Percentiles rank a stretch among this genome's conserved stretches.
phyloP scores from a whole-genome alignment of 2,113 vertebrate species.

The Rhabdornis inornatus region DNA sequence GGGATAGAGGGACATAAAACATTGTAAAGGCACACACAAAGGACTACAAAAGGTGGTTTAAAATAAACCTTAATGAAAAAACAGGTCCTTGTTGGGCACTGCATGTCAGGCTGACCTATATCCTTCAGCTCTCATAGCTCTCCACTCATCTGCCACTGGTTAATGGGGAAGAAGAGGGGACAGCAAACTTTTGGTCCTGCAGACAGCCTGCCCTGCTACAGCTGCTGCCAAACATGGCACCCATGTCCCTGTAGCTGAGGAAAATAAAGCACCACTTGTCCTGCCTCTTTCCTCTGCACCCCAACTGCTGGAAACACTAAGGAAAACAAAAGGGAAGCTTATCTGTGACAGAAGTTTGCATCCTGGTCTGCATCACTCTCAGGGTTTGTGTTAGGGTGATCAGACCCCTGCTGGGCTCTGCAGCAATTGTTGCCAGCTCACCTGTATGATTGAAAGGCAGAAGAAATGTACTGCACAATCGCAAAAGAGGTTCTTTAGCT shows the following conservation, averaged over 20 bases:
- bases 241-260: rapidly evolving
- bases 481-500: not conserved
- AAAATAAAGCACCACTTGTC: not conserved
- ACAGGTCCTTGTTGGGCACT: not conserved
- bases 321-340: not conserved
- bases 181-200: not conserved
- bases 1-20: not conserved
- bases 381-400: not conserved
- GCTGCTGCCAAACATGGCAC: no score
- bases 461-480: not conserved
- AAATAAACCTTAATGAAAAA: not conserved
- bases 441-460: not conserved
- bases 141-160: not conserved
- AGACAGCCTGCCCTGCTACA: not conserved
- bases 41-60: not conserved
- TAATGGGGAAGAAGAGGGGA: not conserved
- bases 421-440: not conserved
- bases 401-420: not conserved
- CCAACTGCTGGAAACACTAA: not conserved
- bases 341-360: not conserved
- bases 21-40: not conserved
- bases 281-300: not conserved
- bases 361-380: not conserved
- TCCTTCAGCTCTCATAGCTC: not conserved
- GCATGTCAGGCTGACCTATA: not conserved